These are phyloP conservation scores for Myripristis murdjan DNA, from an alignment of 2,797 vertebrate genomes.

Conservation along the genomic window DNA sequence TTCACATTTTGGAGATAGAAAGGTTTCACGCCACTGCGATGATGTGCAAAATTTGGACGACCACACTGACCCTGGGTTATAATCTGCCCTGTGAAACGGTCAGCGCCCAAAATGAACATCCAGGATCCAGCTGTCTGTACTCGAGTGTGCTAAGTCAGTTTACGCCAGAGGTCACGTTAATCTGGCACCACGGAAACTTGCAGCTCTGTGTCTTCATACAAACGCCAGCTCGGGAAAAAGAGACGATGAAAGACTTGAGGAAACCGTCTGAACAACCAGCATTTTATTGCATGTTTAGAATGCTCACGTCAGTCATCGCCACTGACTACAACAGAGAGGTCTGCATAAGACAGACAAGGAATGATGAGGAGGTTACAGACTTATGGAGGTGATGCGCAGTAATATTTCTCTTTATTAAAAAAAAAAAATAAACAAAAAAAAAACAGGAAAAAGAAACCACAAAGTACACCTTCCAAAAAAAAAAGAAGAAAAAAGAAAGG, in stretches of 20 bases:
- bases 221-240: not conserved
- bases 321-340: conserved; percentile 96
- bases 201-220: not conserved
- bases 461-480: conserved; percentile 75
- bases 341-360: conserved; percentile 92
- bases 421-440: conserved; percentile 13
- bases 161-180: too few species aligned
- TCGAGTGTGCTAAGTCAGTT: too few species aligned
- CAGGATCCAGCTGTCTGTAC: too few species aligned
- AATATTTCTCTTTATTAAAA: conserved; percentile 83
- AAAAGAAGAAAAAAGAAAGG: conserved; percentile 31
- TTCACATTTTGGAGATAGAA: too few species aligned
- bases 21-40: too few species aligned
- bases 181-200: too few species aligned
- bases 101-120: too few species aligned
- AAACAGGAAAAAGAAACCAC: conserved; percentile 59
- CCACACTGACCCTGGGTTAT: too few species aligned
- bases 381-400: conserved; percentile 92
- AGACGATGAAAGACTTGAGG: conserved; percentile 72
- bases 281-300: conserved; percentile 99
- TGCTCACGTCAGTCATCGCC: conserved; percentile 93
- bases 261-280: conserved; percentile 94
- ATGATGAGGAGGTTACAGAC: conserved; percentile 88
- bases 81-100: too few species aligned
- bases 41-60: not conserved